These are phyloP conservation scores for Camelus bactrianus DNA, from an alignment of 2,113 vertebrate genomes.

Conservation along the genomic window DNA sequence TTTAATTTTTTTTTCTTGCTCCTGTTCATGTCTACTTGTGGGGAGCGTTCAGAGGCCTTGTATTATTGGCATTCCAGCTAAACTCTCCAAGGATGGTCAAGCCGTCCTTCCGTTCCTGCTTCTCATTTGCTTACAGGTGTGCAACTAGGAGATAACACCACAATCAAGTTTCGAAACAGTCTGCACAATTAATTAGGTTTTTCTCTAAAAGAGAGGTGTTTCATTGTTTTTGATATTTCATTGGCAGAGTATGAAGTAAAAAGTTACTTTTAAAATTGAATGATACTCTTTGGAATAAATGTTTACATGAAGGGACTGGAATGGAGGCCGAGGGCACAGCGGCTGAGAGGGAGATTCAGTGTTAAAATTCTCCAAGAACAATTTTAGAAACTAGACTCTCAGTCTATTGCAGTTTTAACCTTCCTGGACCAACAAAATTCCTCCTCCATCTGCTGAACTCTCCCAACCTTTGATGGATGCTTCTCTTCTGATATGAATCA, in stretches of 20 bases:
- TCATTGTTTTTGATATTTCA: neutral
- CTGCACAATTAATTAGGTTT: neutral
- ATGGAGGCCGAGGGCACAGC: neutral
- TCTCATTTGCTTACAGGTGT: neutral
- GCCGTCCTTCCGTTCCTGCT: neutral
- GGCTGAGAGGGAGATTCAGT: neutral
- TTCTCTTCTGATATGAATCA: neutral
- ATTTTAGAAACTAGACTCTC: neutral
- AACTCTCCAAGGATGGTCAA: neutral
- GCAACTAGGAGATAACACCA: neutral
- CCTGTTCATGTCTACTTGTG: neutral
- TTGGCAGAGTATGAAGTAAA: neutral
- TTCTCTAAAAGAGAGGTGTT: neutral
- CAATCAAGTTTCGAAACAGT: neutral
- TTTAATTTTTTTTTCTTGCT: neutral
- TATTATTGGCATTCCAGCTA: neutral
- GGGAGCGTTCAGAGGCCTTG: neutral
- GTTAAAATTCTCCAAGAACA: neutral
- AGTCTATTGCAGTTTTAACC: neutral
- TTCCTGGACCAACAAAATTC: neutral
- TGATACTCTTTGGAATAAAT: neutral
- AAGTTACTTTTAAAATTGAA: neutral
- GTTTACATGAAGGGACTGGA: neutral
- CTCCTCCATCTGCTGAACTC: neutral
- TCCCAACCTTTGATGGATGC: neutral